These are phyloP conservation scores for Mirza zaza DNA, from an alignment of 2,113 vertebrate species.

Conservation along the genomic window DNA sequence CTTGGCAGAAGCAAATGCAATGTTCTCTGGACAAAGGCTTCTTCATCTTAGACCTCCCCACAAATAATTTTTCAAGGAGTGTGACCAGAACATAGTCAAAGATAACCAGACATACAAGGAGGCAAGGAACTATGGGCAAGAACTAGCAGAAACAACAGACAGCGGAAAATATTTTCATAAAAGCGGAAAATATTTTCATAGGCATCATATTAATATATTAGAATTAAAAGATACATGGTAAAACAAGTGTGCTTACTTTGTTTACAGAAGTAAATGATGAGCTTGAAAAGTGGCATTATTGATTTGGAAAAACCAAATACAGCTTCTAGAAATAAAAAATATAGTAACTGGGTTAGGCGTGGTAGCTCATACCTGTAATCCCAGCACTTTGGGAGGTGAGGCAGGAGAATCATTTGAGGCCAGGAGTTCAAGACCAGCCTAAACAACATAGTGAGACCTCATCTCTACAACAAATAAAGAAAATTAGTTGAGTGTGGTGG, in stretches of 20 bases:
- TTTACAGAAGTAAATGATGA: slow-evolving; percentile 12
- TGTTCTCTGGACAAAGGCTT: not conserved
- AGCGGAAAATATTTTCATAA: no score
- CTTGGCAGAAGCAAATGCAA: not conserved
- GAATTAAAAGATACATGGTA: not conserved
- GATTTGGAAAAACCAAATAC: not conserved
- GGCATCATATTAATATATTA: not conserved
- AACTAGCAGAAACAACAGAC: not conserved
- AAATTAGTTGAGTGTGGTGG: not conserved
- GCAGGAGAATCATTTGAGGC: no score
- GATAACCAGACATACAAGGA: not conserved
- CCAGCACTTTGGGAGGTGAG: no score
- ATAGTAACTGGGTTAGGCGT: not conserved
- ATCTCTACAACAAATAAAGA: not conserved
- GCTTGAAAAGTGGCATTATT: not conserved
- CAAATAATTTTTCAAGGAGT: not conserved
- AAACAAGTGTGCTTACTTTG: not conserved
- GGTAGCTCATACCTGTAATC: no score
- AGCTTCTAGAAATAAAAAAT: slow-evolving; percentile 6
- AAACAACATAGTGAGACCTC: not conserved
- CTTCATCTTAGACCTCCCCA: not conserved
- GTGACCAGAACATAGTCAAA: not conserved
- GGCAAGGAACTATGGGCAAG: not conserved
- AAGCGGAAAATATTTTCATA: not conserved
- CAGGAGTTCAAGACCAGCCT: not conserved